Base-by-base conservation (phyloP, 64 coral and sea anemone genomes). In the Cladopsammia gracilis region DNA sequence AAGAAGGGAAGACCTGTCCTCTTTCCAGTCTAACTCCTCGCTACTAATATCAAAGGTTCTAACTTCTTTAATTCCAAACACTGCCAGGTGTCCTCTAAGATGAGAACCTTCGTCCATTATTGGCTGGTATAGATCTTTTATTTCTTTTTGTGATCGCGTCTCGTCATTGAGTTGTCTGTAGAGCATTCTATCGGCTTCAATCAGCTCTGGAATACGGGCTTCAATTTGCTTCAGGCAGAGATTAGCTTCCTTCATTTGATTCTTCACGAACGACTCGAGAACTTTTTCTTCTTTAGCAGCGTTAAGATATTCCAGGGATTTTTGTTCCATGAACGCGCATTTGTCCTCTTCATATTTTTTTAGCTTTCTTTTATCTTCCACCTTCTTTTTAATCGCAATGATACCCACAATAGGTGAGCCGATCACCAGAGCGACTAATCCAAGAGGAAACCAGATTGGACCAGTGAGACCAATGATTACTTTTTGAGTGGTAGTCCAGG, bases 21-120 rank as follows among this genome's bases (percentile, higher is more conserved):
- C 79, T 64, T 83, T 64, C 79, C 79, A 83, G 42, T 83, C 60
- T 18, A 83, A 22, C 4, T 66, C 47, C 0, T 60, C 5, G 54
- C 70, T 60, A 49, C 71, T 75, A 71, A 88, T 73, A 6, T 75
- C 86, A 13, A n/a, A n/a, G 54, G 52, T 14, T 59, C 48, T 52
- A 15, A 88, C 25, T 50, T 88, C 86, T 64, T 62, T 62, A 2
- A 88, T 14, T 18, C 70, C 86, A 88, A 75, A 76, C 49, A 75
- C 1, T n/a, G 58, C 79, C 13, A 83, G 59, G 20, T 23, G 57
- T 2, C 60, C 79, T 65, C 79, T 64, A 6, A 88, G 19, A 3
- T 62, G 2, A 61, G 9, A 45, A 13, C 10, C 73, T 11, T 8
- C 16, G 12, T 42, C 6, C 25, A 88, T 4, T 62, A 76, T 22